Percentiles rank a stretch among this genome's conserved stretches.
These are phyloP conservation scores for Arion vulgaris DNA, from an alignment of 1,140 invertebrate species.

Conservation along the genomic window DNA sequence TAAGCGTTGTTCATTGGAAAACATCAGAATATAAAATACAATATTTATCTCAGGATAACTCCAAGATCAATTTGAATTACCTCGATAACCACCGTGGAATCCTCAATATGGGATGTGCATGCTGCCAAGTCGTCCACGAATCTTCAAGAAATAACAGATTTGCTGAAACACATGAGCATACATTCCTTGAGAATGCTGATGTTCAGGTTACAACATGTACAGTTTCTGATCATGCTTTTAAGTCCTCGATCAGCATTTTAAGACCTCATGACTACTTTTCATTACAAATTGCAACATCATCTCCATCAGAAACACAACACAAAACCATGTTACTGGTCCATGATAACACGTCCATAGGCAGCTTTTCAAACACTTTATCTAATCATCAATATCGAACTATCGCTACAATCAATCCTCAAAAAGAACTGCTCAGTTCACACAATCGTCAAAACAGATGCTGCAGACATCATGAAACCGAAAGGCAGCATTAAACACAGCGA, in stretches of 20 bases:
- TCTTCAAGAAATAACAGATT: not conserved
- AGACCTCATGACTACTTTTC: not conserved
- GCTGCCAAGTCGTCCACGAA: not conserved
- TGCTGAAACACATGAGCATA: not conserved
- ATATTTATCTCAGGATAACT: not conserved
- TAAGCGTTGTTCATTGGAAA: not conserved
- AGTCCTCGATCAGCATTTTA: not conserved
- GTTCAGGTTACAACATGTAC: not conserved
- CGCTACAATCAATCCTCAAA: not conserved
- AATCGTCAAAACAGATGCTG: not conserved
- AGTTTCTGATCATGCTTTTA: not conserved
- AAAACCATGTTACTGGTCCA: not conserved
- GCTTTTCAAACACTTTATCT: not conserved
- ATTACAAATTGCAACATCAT: not conserved
- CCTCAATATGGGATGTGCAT: not conserved
- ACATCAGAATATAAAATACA: not conserved
- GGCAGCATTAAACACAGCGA: not conserved
- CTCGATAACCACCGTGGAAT: not conserved
- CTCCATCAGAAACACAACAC: not conserved
- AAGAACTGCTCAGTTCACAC: not conserved
- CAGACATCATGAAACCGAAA: not conserved
- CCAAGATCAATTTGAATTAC: not conserved
- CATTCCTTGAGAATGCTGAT: not conserved
- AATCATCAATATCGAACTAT: not conserved
- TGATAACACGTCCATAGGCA: not conserved